Evolutionary conservation across 1,140 invertebrate genomes (phyloP), one percentile per base, ranked within the genome.

Genomic region (Dreissena rostriformis): DNA sequence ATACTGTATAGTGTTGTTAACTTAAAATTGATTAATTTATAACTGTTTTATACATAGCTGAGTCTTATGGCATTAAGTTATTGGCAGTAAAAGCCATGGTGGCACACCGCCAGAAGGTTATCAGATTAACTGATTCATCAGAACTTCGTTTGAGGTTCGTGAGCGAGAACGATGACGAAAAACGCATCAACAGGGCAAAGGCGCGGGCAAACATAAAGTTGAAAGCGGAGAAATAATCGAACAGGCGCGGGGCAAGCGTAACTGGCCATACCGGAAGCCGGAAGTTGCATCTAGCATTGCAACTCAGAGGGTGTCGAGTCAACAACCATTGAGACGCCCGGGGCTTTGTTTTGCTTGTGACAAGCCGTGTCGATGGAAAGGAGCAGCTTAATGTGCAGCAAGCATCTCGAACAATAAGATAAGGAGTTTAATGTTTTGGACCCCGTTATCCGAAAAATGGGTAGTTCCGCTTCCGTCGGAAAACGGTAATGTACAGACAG

Each of bases 311-410:
- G 29, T 26, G 19, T 17, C 28, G 8, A 29, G 28, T 11, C 1
- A 19, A 63, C 22, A 28, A 10, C 19, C 39, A 39, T 55, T 52
- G 28, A 22, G 26, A 22, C 14, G 51, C 70, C 78, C 68, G 39
- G 53, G 78, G 15, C 15, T 72, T 12, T 72, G 78, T 81, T 81
- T 72, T 29, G 68, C 52, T 19, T 71, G 67, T 80, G 78, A 67
- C 4, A 80, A 70, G 71, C 74, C 61, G 19, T 55, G 55, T 19
- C 74, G 28, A 14, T 65, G 61, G 53, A n/a, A 22, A 49, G 74
- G 61, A 22, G 57, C 61, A 67, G 57, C 57, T n/a, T 4, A 61
- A 0, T 65, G 74, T 65, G 17, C 74, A 5, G 49, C 49, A 11
- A 24, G 19, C 49, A 1, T 0, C 8, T 22, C 71, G 14, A 67